Evolutionary conservation across 2,888 invertebrate species (phyloP).

Genomic region (Ethmia dodecea): DNA sequence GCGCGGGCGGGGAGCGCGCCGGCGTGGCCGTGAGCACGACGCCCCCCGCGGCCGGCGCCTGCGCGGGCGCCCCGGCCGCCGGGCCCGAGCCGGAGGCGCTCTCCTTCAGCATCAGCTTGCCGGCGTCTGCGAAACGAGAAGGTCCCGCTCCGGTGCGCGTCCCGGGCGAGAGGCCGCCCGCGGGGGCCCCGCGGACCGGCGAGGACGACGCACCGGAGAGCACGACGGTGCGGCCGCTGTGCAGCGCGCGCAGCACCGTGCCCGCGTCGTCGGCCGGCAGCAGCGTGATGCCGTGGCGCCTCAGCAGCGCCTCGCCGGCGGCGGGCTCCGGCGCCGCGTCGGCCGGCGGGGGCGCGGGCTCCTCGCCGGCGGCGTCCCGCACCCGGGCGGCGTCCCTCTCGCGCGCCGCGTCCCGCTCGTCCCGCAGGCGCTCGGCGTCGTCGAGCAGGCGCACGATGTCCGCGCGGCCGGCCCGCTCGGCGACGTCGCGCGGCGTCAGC

Average conservation of each 20-base stretch:
- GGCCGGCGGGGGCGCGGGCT: too few species aligned
- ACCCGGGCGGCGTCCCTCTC: constrained; percentile 33
- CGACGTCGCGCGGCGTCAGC: constrained; percentile 35
- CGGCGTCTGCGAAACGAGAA: constrained; percentile 83
- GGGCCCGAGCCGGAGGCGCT: constrained; percentile 26
- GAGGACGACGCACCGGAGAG: constrained; percentile 84
- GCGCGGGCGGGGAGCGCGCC: constrained; percentile 31
- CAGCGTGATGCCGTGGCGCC: constrained; percentile 92
- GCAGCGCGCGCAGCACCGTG: constrained; percentile 87
- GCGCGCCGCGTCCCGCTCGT: constrained; percentile 27
- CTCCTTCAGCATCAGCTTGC: constrained; percentile 84
- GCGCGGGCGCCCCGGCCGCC: constrained; percentile 6
- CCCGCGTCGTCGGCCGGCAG: constrained; percentile 85
- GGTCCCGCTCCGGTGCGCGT: constrained; percentile 5
- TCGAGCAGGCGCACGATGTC: constrained; percentile 27
- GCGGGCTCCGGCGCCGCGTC: too few species aligned
- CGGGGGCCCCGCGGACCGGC: constrained; percentile 76
- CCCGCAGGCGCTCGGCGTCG: constrained; percentile 27
- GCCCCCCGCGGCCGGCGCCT: constrained; percentile 15
- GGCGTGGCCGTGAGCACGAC: constrained; percentile 39
- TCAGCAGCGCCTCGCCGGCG: constrained; percentile 92
- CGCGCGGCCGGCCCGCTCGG: constrained; percentile 12
- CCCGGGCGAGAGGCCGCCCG: constrained; percentile 67
- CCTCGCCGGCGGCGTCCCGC: constrained; percentile 84
- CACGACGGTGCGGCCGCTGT: constrained; percentile 77